Evolutionary conservation across 2,888 invertebrate species (phyloP).

Genomic region (Cyaniris semiargus): DNA sequence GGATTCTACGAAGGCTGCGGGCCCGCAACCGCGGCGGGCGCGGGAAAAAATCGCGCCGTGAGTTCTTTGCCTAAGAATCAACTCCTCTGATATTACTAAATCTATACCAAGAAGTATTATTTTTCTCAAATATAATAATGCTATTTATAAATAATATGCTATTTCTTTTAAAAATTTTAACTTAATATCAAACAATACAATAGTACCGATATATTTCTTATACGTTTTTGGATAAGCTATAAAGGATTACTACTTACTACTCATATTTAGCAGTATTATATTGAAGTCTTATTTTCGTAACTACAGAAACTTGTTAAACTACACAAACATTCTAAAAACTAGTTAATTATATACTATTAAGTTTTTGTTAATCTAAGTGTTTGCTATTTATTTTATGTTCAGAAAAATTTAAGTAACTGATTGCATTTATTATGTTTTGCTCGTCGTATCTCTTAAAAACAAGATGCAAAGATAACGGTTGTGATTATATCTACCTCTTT

Average conservation of each 20-base stretch:
- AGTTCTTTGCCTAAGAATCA: neutral
- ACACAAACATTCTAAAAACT: neutral
- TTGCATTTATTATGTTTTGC: neutral
- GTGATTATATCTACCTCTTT: slow-evolving; percentile 53
- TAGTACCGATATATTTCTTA: neutral
- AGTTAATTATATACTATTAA: neutral
- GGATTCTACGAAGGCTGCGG: no score
- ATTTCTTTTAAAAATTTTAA: neutral
- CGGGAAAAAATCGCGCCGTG: no score
- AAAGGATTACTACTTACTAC: neutral
- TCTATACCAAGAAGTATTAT: neutral
- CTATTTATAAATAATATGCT: no score
- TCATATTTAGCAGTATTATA: neutral
- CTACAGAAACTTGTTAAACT: neutral
- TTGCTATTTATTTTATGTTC: neutral
- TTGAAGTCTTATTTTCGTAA: neutral
- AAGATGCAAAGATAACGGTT: neutral
- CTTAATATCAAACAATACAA: neutral
- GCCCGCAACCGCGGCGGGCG: no score
- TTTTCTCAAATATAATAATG: neutral
- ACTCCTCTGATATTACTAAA: neutral
- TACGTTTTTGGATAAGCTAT: neutral
- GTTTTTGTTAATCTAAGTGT: neutral
- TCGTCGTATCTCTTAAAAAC: neutral
- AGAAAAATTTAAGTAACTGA: neutral